phyloP scores from a whole-genome alignment of 2,113 vertebrate genomes.

The Datnioides undecimradiatus region DNA sequence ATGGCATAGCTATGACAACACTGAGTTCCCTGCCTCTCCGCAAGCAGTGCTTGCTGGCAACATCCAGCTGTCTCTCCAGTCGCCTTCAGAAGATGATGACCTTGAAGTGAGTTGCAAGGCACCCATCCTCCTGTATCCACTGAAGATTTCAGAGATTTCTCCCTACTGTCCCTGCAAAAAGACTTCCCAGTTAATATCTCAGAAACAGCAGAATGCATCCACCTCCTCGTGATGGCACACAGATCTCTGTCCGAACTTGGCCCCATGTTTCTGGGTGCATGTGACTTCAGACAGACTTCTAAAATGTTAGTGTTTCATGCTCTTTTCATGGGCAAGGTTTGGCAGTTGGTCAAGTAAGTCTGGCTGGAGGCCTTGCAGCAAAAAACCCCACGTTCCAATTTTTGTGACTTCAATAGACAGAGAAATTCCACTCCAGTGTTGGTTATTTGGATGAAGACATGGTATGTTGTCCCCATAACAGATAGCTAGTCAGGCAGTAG shows the following conservation, averaged over 20 bases:
- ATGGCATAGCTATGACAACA: conserved; percentile 32
- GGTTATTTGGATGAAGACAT: neutral
- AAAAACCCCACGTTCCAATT: neutral
- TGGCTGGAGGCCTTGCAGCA: conserved; percentile 15
- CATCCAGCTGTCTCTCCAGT: conserved; percentile 50
- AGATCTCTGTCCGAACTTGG: neutral
- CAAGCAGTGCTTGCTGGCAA: conserved; percentile 31
- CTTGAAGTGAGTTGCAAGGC: conserved; percentile 47
- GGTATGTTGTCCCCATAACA: neutral
- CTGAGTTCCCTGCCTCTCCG: conserved; percentile 17
- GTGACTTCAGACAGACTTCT: conserved; percentile 26
- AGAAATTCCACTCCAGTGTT: neutral
- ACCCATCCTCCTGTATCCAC: conserved; percentile 10
- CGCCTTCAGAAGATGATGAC: conserved; percentile 55
- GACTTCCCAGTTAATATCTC: conserved; percentile 13
- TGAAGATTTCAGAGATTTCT: conserved; percentile 24
- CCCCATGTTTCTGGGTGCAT: neutral
- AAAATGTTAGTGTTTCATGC: conserved; percentile 23
- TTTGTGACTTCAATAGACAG: conserved; percentile 18
- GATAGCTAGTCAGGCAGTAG: neutral
- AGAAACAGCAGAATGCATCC: neutral
- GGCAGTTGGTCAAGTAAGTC: conserved; percentile 9
- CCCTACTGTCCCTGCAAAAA: conserved; percentile 22
- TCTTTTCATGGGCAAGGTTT: conserved; percentile 14
- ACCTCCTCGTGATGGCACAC: neutral